These are phyloP conservation scores for Avahi laniger DNA, from an alignment of 2,797 vertebrate genomes.

Conservation along the genomic window DNA sequence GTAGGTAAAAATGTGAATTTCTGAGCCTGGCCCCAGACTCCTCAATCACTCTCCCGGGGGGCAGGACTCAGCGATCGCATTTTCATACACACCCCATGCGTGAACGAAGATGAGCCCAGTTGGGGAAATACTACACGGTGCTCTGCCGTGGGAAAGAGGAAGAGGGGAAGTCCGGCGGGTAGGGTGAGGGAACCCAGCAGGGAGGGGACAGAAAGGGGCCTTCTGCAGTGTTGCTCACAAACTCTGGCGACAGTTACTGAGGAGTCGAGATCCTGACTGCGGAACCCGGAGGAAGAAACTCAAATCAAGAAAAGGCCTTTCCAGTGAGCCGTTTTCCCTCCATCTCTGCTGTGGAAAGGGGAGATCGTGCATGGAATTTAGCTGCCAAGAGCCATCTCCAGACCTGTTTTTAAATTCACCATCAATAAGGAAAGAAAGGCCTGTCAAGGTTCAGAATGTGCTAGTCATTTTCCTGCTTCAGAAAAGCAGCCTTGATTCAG, in stretches of 20 bases:
- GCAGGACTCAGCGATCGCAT: not conserved
- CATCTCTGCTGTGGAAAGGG: not conserved
- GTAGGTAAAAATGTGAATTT: not conserved
- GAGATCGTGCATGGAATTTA: not conserved
- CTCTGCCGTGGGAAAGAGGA: not conserved
- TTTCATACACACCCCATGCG: not conserved
- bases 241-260: not conserved
- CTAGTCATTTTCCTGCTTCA: not conserved
- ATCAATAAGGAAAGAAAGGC: not conserved
- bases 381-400: not conserved
- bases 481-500: not conserved
- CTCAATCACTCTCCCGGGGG: not conserved
- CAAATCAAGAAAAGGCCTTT: not conserved
- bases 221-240: not conserved
- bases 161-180: not conserved
- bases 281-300: not conserved
- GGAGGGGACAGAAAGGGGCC: not conserved
- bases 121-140: too few relatives aligned
- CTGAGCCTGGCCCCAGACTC: not conserved
- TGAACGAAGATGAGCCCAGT: not conserved
- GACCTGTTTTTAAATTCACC: not conserved
- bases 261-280: not conserved
- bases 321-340: not conserved
- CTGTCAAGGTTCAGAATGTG: not conserved
- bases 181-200: fast-evolving